Evolutionary conservation across 2,797 vertebrate species (phyloP).

Genomic region (Rhodeus uyekii): DNA sequence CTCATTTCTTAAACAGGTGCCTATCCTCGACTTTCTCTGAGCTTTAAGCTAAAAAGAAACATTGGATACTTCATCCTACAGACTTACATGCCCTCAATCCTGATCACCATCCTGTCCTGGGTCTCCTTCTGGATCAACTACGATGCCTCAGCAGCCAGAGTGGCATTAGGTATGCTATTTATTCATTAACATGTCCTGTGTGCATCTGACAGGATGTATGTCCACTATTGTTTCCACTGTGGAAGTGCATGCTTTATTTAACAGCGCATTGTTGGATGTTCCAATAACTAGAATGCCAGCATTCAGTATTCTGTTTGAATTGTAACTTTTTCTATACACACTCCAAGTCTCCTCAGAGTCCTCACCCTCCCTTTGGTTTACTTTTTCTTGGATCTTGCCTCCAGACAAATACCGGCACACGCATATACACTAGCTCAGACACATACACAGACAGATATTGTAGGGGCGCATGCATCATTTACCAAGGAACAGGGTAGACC

Average conservation of each 20-base stretch:
- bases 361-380: constrained; percentile 30
- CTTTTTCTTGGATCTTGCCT: constrained; percentile 31
- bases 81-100: constrained; percentile 98
- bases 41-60: constrained; percentile 97
- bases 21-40: constrained; percentile 97
- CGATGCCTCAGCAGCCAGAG: constrained; percentile 96
- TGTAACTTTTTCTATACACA: constrained; percentile 24
- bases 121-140: constrained; percentile 99
- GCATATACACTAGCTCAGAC: background rate
- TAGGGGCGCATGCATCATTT: constrained; percentile 39
- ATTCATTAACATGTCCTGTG: constrained; percentile 20
- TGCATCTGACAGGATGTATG: constrained; percentile 20
- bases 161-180: constrained; percentile 90
- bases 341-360: constrained; percentile 20
- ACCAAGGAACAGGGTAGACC: constrained; percentile 21
- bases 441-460: constrained; percentile 27
- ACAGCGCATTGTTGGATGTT: constrained; percentile 24
- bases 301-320: constrained; percentile 40
- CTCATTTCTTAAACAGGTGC: constrained; percentile 80
- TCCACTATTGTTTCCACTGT: constrained; percentile 8
- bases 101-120: constrained; percentile 99
- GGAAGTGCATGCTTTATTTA: constrained; percentile 36
- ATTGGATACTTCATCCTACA: constrained; percentile 99
- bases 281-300: constrained; percentile 32
- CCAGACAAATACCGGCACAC: constrained; percentile 24